Evolutionary conservation across 2,113 vertebrate species (phyloP).

Genomic region (Burhinus bistriatus): DNA sequence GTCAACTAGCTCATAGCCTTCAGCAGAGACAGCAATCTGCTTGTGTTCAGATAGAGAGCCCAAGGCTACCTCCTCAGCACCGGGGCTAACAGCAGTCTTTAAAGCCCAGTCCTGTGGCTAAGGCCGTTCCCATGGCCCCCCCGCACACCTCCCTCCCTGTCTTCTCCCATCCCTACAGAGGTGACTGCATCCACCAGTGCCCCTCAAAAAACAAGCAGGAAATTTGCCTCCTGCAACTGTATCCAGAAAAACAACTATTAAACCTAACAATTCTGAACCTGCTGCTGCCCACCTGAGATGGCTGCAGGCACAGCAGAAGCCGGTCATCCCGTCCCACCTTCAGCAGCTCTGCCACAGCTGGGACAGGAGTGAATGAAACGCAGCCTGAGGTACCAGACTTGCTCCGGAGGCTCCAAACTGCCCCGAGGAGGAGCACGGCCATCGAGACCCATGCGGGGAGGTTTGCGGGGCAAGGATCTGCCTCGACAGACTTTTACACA

Average conservation of each 20-base stretch:
- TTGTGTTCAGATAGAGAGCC: background rate
- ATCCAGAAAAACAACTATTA: background rate
- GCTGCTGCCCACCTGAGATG: background rate
- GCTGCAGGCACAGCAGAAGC: background rate
- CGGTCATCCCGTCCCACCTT: background rate
- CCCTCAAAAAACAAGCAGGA: background rate
- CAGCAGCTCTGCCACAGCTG: background rate
- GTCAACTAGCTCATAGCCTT: background rate
- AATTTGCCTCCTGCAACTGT: background rate
- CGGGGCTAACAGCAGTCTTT: background rate
- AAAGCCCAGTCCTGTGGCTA: background rate
- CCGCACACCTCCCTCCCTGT: background rate
- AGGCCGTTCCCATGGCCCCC: background rate
- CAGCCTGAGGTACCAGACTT: background rate
- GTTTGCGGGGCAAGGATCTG: background rate
- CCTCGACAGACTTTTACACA: background rate
- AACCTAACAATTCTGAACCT: background rate
- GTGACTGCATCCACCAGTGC: background rate
- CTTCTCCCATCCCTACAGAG: background rate
- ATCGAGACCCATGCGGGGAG: background rate
- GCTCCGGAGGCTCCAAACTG: accelerated
- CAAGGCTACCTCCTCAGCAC: background rate
- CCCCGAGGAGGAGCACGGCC: background rate
- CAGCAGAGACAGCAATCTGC: background rate
- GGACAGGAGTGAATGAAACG: background rate